Evolutionary conservation across 2,797 vertebrate genomes (phyloP), one percentile per base, ranked within the genome.

Genomic region (Gambelia wislizenii): DNA sequence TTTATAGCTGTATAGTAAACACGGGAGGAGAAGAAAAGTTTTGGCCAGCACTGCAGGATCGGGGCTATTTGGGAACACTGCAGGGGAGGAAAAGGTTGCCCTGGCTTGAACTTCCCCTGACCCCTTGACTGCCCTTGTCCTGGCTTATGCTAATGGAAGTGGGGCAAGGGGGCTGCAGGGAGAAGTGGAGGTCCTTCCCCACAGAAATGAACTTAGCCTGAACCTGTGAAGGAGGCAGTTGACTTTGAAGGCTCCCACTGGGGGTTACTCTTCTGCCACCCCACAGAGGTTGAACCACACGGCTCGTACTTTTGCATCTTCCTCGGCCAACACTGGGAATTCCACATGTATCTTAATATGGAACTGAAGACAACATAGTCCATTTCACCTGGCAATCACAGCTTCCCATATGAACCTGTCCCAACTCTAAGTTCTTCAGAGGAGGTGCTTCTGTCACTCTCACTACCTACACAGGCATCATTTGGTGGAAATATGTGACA

Each of bases 201-300:
- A 90, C 95, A 97, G 88, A 97, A 96, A 96, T 98, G 98, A 99
- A 98, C 98, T 98, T 98, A 95, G 97, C 96, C 97, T 98, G 98
- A 99, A 98, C 98, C 98, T 98, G 98, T 94, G 97, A 95, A 97
- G 96, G 97, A 98, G 64, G 97, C 97, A 97, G 93, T 98, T 98
- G 97, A 97, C 98, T 96, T 64, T 81, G 93, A 91, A 93, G 89
- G 36, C 52, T 87, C 1, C 0, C 87, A 0, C 18, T 52, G 25
- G 67, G 0, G 3, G 5, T 42, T 4, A 42, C 22, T 25, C 74
- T 75, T 77, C 44, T 39, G 83, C 92, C 16, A 13, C 13, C 33
- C 90, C 52, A 69, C 74, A 85, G 82, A 0, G 5, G 4, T 22
- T 0, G 47, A 0, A 30, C 9, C 52, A 25, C 0, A 22, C 33